Evolutionary conservation across 2,888 invertebrate genomes (phyloP), one percentile per base, ranked within the genome.

Genomic region (Andrena praecox): DNA sequence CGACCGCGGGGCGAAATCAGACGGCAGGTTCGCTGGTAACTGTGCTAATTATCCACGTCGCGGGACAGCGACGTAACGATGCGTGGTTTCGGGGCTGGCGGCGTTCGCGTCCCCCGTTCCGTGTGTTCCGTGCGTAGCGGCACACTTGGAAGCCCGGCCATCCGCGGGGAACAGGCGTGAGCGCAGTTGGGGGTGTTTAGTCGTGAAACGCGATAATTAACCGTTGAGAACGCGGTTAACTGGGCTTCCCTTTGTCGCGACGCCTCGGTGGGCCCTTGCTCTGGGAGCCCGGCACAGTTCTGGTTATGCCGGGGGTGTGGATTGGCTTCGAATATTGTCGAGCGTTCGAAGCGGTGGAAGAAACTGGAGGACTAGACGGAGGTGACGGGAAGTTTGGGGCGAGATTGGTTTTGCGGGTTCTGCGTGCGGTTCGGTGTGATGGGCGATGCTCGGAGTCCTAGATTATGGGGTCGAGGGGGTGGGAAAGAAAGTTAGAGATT

Each of bases 181-280:
- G 27, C 80, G 68, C 71, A 77, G 72, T 73, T 70, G 73, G 62
- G 69, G 73, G 77, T 83, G 86, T 84, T 86, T 86, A 82, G 76
- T 85, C 87, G 89, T 80, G 87, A 86, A 86, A 88, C 83, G 83
- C 76, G 88, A 85, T 88, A 88, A 88, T 88, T 84, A 83, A 85
- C 85, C 82, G 81, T 85, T 81, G 88, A 88, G 80, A 87, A 88
- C 64, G 73, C 79, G 73, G 80, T 84, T 87, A 87, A 84, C 77
- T 72, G 77, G 42, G 42, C 42, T 31, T 73, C 80, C 75, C 78
- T 74, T 59, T 66, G 69, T 63, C 48, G 24, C 27, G 56, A 24
- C 70, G 62, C 73, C 42, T 60, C 79, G 68, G 27, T 8, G 63
- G 20, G 24, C 24, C 24, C 16, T 29, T 24, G n/a, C 24, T 16